Evolutionary conservation across 2,888 invertebrate species (phyloP), one percentile per base, ranked within the genome.

Genomic region (Pollenia amentaria): DNA sequence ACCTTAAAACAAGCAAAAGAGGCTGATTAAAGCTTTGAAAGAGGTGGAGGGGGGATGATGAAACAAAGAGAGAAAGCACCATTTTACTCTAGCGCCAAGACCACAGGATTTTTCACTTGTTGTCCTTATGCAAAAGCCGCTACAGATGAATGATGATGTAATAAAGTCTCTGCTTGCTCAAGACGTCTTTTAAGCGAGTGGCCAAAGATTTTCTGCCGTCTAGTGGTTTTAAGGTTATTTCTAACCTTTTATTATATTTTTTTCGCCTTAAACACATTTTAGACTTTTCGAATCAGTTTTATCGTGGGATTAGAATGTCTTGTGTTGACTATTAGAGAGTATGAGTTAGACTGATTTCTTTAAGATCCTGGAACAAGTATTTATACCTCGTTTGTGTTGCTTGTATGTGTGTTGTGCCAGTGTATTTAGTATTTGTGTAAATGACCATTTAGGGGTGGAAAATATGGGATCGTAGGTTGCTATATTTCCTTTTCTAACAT

Each of bases 341-440:
- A 75, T 85, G 83, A 87, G 77, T 87, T 80, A 73, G 72, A 88
- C 88, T 88, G 72, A 88, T 73, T 87, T 87, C 64, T 70, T 21
- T 2, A 65, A 69, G 18, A 40, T 76, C 62, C 65, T 65, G 8
- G 3, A 2, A 10, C 44, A 42, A 2, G 62, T 82, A 79, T 88
- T 88, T 88, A 88, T 88, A 87, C 67, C 14, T 8, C 40, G 3
- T 1, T 12, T 6, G 12, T 12, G 40, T n/a, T 62, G 10, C 7
- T 38, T 29, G 29, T 29, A 29, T 29, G 29, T 29, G 29, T 29
- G 29, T 65, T 10, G 3, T 29, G 29, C 29, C 2, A 14, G 29
- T 6, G n/a, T 3, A 29, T 3, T 21, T 29, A 29, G 29, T 29
- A 29, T 29, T 29, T 29, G 29, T 29, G 29, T 29, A 16, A 51